Percentiles rank a stretch among this genome's conserved stretches.
These are phyloP conservation scores for Patella pellucida DNA, from an alignment of 2,888 invertebrate genomes.

Conservation along the genomic window DNA sequence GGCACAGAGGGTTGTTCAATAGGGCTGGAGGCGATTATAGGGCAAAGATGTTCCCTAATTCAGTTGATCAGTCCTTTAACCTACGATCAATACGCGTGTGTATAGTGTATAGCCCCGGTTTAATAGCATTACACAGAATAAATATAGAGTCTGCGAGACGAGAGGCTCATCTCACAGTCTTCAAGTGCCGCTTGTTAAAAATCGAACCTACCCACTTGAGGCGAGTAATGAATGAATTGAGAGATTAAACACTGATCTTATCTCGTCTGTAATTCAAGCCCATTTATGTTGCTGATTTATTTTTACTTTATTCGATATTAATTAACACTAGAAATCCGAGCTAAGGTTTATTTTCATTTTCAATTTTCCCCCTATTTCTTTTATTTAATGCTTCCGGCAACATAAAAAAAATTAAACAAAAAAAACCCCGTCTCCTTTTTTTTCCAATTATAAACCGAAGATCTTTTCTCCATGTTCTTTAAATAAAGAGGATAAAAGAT, in stretches of 20 bases:
- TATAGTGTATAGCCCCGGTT: not conserved
- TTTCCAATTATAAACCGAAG: no score
- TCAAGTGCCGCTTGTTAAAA: constrained; percentile 3
- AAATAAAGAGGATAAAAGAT: no score
- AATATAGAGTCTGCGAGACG: not conserved
- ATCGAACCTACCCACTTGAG: not conserved
- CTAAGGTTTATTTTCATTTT: no score
- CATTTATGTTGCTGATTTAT: not conserved
- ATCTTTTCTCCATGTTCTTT: no score
- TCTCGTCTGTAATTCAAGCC: constrained; percentile 1
- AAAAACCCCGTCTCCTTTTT: no score
- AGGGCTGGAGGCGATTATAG: constrained; percentile 19
- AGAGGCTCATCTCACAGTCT: not conserved
- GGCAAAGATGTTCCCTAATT: constrained; percentile 24
- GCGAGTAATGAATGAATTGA: not conserved
- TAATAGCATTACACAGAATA: not conserved
- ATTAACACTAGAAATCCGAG: not conserved
- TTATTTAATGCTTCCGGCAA: no score
- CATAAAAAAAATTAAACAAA: no score
- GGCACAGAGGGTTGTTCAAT: constrained; percentile 19
- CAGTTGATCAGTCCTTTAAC: constrained; percentile 24
- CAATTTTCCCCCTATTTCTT: no score
- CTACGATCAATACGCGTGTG: not conserved
- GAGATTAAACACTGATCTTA: not conserved
- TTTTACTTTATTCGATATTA: not conserved